phyloP scores from a whole-genome alignment of 1,140 invertebrate genomes.

The Trypoxylus dichotomus region DNA sequence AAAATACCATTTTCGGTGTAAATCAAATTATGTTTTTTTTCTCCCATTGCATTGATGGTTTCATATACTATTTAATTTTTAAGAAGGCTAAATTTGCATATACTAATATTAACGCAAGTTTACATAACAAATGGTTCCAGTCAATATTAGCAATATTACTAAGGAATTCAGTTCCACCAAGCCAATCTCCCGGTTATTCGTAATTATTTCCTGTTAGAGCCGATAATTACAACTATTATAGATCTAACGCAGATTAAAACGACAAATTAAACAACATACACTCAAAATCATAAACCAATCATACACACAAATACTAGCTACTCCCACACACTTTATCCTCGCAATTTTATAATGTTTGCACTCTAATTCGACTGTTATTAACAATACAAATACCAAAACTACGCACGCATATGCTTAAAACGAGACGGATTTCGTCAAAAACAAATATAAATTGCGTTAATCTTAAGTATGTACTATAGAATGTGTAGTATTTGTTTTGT shows the following conservation, averaged over 20 bases:
- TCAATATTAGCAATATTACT: not conserved
- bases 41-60: too few species aligned
- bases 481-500: not conserved
- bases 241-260: not conserved
- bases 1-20: too few species aligned
- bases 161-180: not conserved
- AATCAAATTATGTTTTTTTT: too few species aligned
- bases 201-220: not conserved
- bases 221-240: not conserved
- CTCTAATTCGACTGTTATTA: not conserved
- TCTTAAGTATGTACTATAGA: not conserved
- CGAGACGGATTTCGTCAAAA: not conserved
- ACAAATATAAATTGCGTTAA: not conserved
- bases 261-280: not conserved
- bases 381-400: not conserved
- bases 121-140: not conserved
- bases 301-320: not conserved
- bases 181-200: not conserved
- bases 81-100: too few species aligned
- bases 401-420: not conserved
- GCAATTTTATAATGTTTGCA: not conserved
- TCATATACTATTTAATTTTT: too few species aligned
- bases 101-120: too few species aligned
- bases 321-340: not conserved
- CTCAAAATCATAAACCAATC: not conserved